Evolutionary conservation across 2,888 invertebrate genomes (phyloP), one percentile per base, ranked within the genome.

Genomic region (Heliconius sara): DNA sequence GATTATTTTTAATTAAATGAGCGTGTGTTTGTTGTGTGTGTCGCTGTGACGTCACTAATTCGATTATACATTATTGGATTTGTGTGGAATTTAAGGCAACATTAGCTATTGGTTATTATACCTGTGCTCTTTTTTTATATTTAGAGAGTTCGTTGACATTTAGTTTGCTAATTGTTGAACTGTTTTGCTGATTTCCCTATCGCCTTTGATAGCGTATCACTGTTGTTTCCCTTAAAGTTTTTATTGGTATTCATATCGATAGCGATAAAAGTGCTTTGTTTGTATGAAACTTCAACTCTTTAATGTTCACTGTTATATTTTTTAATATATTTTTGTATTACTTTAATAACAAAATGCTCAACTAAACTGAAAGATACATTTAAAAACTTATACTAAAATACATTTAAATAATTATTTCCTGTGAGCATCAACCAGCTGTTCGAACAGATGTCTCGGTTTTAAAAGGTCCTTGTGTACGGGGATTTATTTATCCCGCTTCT

Each of bases 31-130:
- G n/a, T 68, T 72, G 57, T 66, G 57, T 66, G 66, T 80, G 75
- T 67, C 67, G 75, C 39, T 27, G 80, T 82, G 79, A 81, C 80
- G 76, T 74, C 76, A 70, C 74, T 83, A 83, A 82, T 79, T 84
- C 68, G 77, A 83, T 83, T 82, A 84, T 78, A 19, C 34, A 67
- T 79, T 43, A 79, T 79, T 79, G 79, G 79, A 79, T 79, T 79
- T 75, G 67, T 74, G 75, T 75, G 73, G 75, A 66, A 47, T 66
- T 66, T 65, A 7, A 65, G 65, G 60, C 74, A 65, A 47, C 47
- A 22, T 65, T 75, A 65, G 22, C 25, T 22, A 12, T 43, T 47
- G 43, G 27, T 47, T 75, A n/a, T 47, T 66, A 65, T 47, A 47
- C 16, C 4, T 47, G 27, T 47, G n/a, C n/a, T 39, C 10, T 57